Evolutionary conservation across 2,113 vertebrate genomes (phyloP).

Genomic region (Psammodynastes pulverulentus): DNA sequence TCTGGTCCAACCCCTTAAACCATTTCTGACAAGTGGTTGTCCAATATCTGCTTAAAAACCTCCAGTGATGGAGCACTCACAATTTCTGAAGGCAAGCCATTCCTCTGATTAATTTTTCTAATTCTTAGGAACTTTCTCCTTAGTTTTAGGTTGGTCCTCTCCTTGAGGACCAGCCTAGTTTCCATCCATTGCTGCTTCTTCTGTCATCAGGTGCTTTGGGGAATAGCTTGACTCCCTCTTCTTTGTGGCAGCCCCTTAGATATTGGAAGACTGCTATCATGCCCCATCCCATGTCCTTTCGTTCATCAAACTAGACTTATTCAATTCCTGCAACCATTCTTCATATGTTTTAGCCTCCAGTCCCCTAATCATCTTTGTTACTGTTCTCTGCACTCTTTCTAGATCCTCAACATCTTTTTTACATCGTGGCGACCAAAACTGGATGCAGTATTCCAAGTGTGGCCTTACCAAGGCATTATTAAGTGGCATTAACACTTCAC

Average conservation of each 20-base stretch:
- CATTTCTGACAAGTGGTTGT: background rate
- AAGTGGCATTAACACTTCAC: too few relatives aligned
- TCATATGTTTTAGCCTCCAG: background rate
- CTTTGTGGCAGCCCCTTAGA: background rate
- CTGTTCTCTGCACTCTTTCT: background rate
- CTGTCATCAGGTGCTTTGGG: background rate
- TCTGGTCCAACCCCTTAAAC: background rate
- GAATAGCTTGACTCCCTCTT: background rate
- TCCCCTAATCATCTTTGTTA: background rate
- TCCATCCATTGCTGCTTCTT: background rate
- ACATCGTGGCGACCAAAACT: too few relatives aligned
- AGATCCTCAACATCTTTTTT: background rate
- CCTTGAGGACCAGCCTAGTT: background rate
- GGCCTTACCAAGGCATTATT: too few relatives aligned
- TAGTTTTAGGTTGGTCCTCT: background rate
- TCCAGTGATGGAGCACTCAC: background rate
- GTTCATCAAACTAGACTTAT: background rate
- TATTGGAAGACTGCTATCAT: background rate
- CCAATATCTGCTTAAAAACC: background rate
- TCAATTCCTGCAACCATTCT: background rate
- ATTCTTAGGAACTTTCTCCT: background rate
- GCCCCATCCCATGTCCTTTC: background rate
- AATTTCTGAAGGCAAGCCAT: background rate
- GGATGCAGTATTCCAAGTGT: too few relatives aligned
- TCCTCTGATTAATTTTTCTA: background rate